phyloP scores from a whole-genome alignment of 2,888 invertebrate species.

The Brachypterus glaber region DNA sequence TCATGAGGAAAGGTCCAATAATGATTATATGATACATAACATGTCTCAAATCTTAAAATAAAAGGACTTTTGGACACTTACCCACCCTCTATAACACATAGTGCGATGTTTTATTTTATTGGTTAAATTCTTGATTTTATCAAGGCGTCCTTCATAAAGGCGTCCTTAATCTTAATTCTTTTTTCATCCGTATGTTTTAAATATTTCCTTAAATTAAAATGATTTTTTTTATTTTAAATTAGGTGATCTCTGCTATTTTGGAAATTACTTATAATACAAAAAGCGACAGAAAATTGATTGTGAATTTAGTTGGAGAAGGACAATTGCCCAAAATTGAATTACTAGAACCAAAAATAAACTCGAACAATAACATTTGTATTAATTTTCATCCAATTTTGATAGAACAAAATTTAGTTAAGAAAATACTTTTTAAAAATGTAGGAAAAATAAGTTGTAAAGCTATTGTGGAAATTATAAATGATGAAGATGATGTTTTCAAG shows the following conservation, averaged over 20 bases:
- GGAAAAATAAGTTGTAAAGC: constrained; percentile 37
- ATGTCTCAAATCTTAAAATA: no score
- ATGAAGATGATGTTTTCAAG: constrained; percentile 21
- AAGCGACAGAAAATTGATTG: constrained; percentile 18
- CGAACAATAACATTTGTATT: constrained; percentile 24
- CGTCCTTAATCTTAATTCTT: no score
- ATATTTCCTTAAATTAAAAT: no score
- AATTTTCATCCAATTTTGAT: constrained; percentile 35
- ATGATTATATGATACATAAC: no score
- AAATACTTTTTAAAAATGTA: constrained; percentile 36
- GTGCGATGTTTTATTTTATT: no score
- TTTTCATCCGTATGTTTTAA: no score
- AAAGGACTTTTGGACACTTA: no score
- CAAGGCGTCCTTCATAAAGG: no score
- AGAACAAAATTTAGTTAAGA: constrained; percentile 22
- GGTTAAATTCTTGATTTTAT: no score
- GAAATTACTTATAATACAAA: constrained; percentile 19
- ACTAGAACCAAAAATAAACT: constrained; percentile 29
- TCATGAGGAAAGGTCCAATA: no score
- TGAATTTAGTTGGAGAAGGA: constrained; percentile 39
- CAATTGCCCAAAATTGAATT: constrained; percentile 40
- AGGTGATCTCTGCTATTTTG: constrained; percentile 17
- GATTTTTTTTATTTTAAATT: no score
- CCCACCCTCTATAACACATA: no score
- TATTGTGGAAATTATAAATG: constrained; percentile 35